Conservation (phyloP, 2,888 invertebrate species). For the Apodemia hepburni region DNA sequence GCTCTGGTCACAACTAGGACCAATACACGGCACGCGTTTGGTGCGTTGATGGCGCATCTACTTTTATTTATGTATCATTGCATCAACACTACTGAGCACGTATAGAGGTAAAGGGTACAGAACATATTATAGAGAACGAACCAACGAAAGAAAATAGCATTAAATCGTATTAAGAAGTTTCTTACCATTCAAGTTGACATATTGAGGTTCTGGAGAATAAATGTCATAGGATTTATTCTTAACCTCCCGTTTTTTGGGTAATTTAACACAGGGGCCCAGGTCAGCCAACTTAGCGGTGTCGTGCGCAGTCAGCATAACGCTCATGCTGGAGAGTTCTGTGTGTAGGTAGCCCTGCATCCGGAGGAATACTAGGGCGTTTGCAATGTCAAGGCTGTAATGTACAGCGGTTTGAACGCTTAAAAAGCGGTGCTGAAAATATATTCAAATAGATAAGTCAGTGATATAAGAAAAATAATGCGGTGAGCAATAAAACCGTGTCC, state of each 20-base stretch:
- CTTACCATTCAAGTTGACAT: conserved; percentile 68
- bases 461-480: too few relatives aligned
- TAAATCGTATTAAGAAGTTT: conserved; percentile 12
- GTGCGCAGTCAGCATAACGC: conserved; percentile 61
- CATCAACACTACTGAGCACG: too few relatives aligned
- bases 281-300: conserved; percentile 69
- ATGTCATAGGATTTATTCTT: conserved; percentile 42
- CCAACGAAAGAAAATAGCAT: too few relatives aligned
- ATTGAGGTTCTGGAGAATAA: conserved; percentile 64
- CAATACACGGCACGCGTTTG: too few relatives aligned
- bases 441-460: conserved; percentile 9
- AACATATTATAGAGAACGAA: too few relatives aligned
- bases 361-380: conserved; percentile 67
- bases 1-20: too few relatives aligned
- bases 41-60: too few relatives aligned
- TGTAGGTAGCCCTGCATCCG: conserved; percentile 71
- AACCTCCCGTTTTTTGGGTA: conserved; percentile 32
- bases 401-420: conserved; percentile 62
- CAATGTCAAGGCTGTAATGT: conserved; percentile 63
- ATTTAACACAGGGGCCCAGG: conserved; percentile 52
- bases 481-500: too few relatives aligned
- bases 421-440: conserved; percentile 51
- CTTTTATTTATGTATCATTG: too few relatives aligned
- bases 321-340: conserved; percentile 61
- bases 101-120: too few relatives aligned